A percentile compares a stretch with the other conserved stretches of the same genome.
phyloP scores from a whole-genome alignment of 2,113 vertebrate genomes.

The Esox niger region DNA sequence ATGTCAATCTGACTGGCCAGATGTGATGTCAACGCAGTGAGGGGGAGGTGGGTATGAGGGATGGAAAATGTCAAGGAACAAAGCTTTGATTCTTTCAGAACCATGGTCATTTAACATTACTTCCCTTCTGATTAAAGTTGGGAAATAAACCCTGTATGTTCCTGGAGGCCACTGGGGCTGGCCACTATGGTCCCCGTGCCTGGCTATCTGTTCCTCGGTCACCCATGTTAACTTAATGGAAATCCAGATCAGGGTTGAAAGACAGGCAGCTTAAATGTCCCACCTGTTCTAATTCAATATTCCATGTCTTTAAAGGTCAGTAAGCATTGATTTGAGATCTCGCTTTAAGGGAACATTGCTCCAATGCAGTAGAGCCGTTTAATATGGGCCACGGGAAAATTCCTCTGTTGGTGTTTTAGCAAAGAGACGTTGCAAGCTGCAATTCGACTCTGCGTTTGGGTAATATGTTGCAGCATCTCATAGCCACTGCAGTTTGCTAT shows the following conservation, averaged over 20 bases:
- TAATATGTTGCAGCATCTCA: no score
- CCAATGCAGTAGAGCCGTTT: not conserved
- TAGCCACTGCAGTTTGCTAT: no score
- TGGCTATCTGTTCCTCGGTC: conserved; percentile 1
- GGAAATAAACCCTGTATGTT: not conserved
- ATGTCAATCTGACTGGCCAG: not conserved
- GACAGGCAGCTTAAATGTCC: no score
- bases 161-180: not conserved
- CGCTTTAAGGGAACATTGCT: conserved; percentile 44
- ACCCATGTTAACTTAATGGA: no score
- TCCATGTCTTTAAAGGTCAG: conserved; percentile 34
- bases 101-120: not conserved
- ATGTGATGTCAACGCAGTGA: not conserved
- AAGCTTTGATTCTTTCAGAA: not conserved
- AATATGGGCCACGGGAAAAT: no score
- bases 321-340: conserved; percentile 24
- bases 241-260: conserved; percentile 32
- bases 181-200: no score
- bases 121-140: not conserved
- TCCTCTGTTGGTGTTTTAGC: no score
- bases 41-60: no score
- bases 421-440: no score
- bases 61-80: not conserved
- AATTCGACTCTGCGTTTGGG: no score
- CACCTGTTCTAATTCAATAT: no score